A percentile compares a stretch with the other conserved stretches of the same genome.
Conservation (phyloP, 2,797 vertebrate species). For the Melanotaenia nigrans region DNA sequence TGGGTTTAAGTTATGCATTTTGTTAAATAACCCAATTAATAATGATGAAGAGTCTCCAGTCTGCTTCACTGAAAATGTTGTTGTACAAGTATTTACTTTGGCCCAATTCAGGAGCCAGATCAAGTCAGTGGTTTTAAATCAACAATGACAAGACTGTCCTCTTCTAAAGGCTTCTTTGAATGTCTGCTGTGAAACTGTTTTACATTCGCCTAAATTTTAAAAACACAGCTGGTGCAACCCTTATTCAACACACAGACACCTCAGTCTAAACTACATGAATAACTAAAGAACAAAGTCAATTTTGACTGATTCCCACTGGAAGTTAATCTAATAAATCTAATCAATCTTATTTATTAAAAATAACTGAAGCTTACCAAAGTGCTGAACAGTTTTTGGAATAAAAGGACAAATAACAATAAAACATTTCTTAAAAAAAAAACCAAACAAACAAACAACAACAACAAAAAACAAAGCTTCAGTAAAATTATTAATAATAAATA, state of each 20-base stretch:
- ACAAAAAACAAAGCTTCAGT: no score
- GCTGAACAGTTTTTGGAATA: no score
- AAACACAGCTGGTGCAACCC: conserved; percentile 18
- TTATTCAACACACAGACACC: conserved; percentile 4
- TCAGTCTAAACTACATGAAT: conserved; percentile 5
- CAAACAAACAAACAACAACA: no score
- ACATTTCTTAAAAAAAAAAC: no score
- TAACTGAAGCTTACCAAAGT: no score
- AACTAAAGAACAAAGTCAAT: conserved; percentile 5
- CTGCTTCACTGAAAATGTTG: conserved; percentile 27
- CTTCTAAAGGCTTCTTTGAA: conserved; percentile 35
- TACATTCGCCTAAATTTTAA: conserved; percentile 26
- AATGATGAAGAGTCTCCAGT: conserved; percentile 40
- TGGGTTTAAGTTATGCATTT: conserved; percentile 27
- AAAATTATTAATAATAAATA: no score
- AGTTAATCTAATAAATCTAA: no score
- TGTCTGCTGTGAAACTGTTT: conserved; percentile 24
- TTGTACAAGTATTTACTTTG: conserved; percentile 26
- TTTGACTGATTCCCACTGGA: conserved; percentile 2
- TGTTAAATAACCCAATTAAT: conserved; percentile 55
- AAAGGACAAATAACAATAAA: no score
- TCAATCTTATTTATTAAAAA: no score
- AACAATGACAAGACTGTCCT: conserved; percentile 55
- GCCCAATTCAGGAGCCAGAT: conserved; percentile 42
- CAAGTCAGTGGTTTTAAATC: conserved; percentile 52